phyloP scores from a whole-genome alignment of 2,113 vertebrate genomes.

The Gavia stellata region DNA sequence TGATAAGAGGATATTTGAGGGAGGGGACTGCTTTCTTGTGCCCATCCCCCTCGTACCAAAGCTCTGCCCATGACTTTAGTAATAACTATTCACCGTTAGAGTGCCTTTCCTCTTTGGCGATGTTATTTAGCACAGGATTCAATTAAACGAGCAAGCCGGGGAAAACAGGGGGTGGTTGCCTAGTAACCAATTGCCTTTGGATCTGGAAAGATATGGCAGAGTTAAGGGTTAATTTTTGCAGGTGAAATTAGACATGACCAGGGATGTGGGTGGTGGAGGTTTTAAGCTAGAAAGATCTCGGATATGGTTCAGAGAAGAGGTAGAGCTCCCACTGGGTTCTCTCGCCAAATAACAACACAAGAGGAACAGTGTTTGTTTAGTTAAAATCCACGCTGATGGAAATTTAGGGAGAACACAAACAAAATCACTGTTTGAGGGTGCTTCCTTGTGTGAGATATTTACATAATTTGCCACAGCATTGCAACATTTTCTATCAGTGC shows the following conservation, averaged over 20 bases:
- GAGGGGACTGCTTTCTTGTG: neutral
- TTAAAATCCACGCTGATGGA: neutral
- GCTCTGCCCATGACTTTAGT: neutral
- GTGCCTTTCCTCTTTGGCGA: neutral
- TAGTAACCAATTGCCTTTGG: slow-evolving; percentile 19
- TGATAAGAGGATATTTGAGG: neutral
- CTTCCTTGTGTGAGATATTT: slow-evolving; percentile 24
- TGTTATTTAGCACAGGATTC: slow-evolving; percentile 5
- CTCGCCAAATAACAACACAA: neutral
- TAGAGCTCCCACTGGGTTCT: neutral
- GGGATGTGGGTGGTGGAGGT: neutral
- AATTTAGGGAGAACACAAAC: neutral
- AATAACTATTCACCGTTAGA: neutral
- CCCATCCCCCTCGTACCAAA: neutral
- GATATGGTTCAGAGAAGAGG: neutral
- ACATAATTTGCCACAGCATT: slow-evolving; percentile 5
- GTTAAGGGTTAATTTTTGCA: slow-evolving; percentile 44
- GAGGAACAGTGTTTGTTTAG: neutral
- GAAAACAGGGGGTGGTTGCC: slow-evolving; percentile 5
- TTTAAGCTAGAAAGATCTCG: neutral
- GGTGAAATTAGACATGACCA: neutral
- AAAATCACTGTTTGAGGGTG: neutral
- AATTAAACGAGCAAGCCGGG: neutral
- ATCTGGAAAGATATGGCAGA: neutral
- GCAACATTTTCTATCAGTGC: slow-evolving; percentile 23